These are phyloP conservation scores for Yasuhikotakia modesta DNA, from an alignment of 2,797 vertebrate species.

Conservation along the genomic window DNA sequence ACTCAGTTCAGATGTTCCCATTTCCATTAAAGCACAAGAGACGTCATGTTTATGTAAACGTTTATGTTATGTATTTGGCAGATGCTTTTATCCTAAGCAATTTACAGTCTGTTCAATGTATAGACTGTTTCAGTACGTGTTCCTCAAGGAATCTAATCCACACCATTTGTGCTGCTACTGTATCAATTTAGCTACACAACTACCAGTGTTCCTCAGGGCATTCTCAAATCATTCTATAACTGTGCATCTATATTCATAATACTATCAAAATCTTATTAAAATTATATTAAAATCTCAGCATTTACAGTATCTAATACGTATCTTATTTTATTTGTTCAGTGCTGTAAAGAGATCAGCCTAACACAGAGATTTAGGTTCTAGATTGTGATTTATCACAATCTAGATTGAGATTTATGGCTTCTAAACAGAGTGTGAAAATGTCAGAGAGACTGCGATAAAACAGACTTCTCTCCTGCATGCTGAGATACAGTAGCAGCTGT, in stretches of 20 bases:
- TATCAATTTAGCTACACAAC: no score
- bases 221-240: background rate
- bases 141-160: no score
- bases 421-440: constrained; percentile 35
- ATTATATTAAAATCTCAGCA: background rate
- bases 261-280: background rate
- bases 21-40: background rate
- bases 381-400: background rate
- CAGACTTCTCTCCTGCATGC: background rate
- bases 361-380: background rate
- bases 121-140: no score
- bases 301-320: background rate
- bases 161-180: no score
- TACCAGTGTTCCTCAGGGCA: background rate
- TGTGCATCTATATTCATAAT: background rate
- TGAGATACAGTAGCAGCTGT: background rate
- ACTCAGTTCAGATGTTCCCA: background rate
- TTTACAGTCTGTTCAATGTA: no score
- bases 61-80: no score
- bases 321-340: background rate
- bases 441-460: constrained; percentile 2
- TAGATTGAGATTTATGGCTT: background rate
- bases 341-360: background rate
- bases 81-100: no score
- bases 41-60: background rate